Evolutionary conservation across 2,888 invertebrate genomes (phyloP), one percentile per base, ranked within the genome.

Genomic region (Lithophane semibrunnea): DNA sequence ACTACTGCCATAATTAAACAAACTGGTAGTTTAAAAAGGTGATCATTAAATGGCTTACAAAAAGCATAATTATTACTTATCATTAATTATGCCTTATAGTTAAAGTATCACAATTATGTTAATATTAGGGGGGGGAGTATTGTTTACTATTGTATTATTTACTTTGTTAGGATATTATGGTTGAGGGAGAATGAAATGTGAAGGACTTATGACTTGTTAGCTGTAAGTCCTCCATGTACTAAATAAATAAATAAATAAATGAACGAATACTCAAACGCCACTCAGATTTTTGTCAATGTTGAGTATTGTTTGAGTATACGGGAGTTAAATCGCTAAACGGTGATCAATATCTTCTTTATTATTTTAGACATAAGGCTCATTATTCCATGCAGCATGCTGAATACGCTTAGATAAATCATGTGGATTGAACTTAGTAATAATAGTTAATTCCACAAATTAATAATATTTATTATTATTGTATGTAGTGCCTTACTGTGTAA

Each of bases 401-500:
- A 24, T 37, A 47, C 9, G 8, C 16, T 44, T 12, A 58, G 3
- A 8, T 29, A 42, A 52, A 56, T 74, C 10, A 47, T 52, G 5
- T n/a, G 29, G n/a, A 56, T 68, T 18, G 7, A 21, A 13, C 16
- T 16, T 21, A 29, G 8, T 24, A 12, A n/a, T n/a, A 60, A 42
- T 47, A 54, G 0, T 24, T 69, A 5, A 42, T 71, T 49, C 12
- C 2, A 52, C 42, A 56, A 71, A 49, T 29, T 42, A 64, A 49
- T 69, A n/a, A 60, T 61, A 52, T 37, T 29, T 13, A 54, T 70
- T 64, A 58, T 56, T 54, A 24, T 37, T 52, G 52, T 52, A 52
- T 65, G 7, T 70, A 58, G 56, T 54, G 58, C 60, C 81, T 84
- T 72, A 77, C 71, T 65, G n/a, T 85, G 85, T 76, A 77, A 85